Conservation (phyloP, 1,140 invertebrate genomes). For the Drosophila pseudoananassae region DNA sequence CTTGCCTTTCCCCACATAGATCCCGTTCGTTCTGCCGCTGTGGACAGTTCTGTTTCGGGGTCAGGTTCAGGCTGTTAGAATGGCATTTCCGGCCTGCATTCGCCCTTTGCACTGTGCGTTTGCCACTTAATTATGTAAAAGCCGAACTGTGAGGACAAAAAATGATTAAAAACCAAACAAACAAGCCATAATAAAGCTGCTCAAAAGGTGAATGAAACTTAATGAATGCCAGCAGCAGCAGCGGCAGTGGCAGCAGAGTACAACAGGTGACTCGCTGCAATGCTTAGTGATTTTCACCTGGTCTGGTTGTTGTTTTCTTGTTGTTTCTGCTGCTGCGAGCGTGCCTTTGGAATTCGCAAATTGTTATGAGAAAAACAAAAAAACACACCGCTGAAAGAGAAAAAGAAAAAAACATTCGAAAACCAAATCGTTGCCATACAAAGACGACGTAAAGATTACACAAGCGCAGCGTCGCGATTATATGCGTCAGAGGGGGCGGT, state of each 20-base stretch:
- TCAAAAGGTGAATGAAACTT: slow-evolving; percentile 81
- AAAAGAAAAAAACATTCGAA: slow-evolving; percentile 46
- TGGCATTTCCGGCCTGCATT: slow-evolving; percentile 22
- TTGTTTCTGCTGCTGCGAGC: slow-evolving; percentile 44
- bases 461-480: slow-evolving; percentile 74
- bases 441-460: slow-evolving; percentile 73
- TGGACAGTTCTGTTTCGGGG: slow-evolving; percentile 36
- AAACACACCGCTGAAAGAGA: slow-evolving; percentile 30
- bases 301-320: slow-evolving; percentile 21
- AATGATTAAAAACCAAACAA: slow-evolving; percentile 29
- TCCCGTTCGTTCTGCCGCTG: background rate
- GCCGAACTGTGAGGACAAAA: slow-evolving; percentile 4
- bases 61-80: slow-evolving; percentile 65
- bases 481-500: slow-evolving; percentile 13
- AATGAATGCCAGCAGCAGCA: slow-evolving; percentile 73
- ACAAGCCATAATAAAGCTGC: slow-evolving; percentile 38
- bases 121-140: slow-evolving; percentile 35
- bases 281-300: slow-evolving; percentile 73
- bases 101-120: slow-evolving; percentile 9
- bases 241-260: slow-evolving; percentile 47
- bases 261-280: slow-evolving; percentile 70
- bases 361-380: slow-evolving; percentile 67
- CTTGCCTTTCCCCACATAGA: background rate
- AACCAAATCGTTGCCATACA: slow-evolving; percentile 52
- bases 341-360: slow-evolving; percentile 77